These are phyloP conservation scores for Diabrotica virgifera DNA, from an alignment of 1,140 invertebrate genomes.

Conservation along the genomic window DNA sequence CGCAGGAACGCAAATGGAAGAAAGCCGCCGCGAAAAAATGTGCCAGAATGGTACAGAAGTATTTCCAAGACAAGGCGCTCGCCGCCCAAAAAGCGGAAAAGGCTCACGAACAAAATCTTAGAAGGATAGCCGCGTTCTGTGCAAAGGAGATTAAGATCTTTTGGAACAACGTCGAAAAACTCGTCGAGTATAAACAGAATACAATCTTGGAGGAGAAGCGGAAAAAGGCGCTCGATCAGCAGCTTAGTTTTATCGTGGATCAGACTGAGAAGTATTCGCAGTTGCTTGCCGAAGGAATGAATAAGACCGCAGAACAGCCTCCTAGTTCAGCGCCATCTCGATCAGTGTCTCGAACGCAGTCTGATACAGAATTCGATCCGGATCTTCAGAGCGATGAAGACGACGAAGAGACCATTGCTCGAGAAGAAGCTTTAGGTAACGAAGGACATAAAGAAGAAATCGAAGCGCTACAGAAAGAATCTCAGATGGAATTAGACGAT, in stretches of 20 bases:
- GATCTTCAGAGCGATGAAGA: conserved; percentile 73
- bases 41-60: conserved; percentile 89
- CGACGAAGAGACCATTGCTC: conserved; percentile 95
- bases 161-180: conserved; percentile 95
- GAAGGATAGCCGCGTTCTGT: conserved; percentile 83
- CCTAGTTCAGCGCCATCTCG: conserved; percentile 46
- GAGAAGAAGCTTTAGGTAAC: conserved; percentile 67
- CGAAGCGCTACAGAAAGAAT: conserved; percentile 83
- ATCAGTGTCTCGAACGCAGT: conserved; percentile 49
- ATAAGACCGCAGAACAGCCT: conserved; percentile 52
- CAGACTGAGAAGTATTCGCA: conserved; percentile 98
- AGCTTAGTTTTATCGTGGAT: conserved; percentile 97
- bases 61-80: conserved; percentile 91
- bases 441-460: conserved; percentile 75
- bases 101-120: conserved; percentile 82
- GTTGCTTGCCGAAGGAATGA: conserved; percentile 80
- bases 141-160: conserved; percentile 94
- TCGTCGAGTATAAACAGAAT: conserved; percentile 94
- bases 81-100: conserved; percentile 88
- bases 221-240: conserved; percentile 94
- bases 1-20: conserved; percentile 97
- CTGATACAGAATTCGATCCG: conserved; percentile 78
- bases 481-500: conserved; percentile 88
- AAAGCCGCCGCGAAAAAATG: conserved; percentile 92
- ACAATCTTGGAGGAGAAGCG: conserved; percentile 90